A percentile compares a stretch with the other conserved stretches of the same genome.
Evolutionary conservation across 2,888 invertebrate genomes (phyloP).

Genomic region (Macrostomum cliftonense): DNA sequence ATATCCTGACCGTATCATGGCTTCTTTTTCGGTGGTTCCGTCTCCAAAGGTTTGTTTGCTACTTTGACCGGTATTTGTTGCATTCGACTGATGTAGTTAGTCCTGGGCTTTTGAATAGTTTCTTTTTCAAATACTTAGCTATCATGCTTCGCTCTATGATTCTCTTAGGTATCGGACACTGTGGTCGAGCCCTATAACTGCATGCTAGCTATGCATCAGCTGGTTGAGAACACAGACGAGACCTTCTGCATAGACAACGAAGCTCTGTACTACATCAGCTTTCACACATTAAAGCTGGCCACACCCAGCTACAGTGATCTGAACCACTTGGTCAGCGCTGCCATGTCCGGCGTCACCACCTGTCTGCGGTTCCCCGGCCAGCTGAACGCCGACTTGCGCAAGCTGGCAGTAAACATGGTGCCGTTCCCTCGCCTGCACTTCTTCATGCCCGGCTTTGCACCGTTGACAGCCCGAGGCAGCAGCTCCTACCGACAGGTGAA

Average conservation of each 20-base stretch:
- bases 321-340: conserved; percentile 38
- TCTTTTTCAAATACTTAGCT: too few species aligned
- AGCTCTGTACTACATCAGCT: conserved; percentile 44
- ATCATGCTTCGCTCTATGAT: too few species aligned
- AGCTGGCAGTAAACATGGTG: conserved; percentile 60
- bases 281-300: conserved; percentile 42
- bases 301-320: conserved; percentile 32
- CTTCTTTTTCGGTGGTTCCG: conserved; percentile 78
- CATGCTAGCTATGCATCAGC: conserved; percentile 40
- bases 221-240: conserved; percentile 41
- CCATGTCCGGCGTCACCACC: conserved; percentile 42
- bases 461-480: conserved; percentile 61
- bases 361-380: conserved; percentile 40
- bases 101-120: too few species aligned
- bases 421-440: conserved; percentile 74
- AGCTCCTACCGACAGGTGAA: conserved; percentile 60
- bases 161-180: conserved; percentile 40
- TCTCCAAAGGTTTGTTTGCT: conserved; percentile 52
- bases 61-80: too few species aligned
- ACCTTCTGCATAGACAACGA: conserved; percentile 44
- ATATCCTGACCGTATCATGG: conserved; percentile 52
- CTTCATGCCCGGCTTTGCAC: conserved; percentile 76
- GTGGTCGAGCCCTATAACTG: conserved; percentile 52
- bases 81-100: too few species aligned
- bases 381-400: conserved; percentile 63